Evolutionary conservation across 1,140 invertebrate genomes (phyloP).

Genomic region (Marisa cornuarietis): DNA sequence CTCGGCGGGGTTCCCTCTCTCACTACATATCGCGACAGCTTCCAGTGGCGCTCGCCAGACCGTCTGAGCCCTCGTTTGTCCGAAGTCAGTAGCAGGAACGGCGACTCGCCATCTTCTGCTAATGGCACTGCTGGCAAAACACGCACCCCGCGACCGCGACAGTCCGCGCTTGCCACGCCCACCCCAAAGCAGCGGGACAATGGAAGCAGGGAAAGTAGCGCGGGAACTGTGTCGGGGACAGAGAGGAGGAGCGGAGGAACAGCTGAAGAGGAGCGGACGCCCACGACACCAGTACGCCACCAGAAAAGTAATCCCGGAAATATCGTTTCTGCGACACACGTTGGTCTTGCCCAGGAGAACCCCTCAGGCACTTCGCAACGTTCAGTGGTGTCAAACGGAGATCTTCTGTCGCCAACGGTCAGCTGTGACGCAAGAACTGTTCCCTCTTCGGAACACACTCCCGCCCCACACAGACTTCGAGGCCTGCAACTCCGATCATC

Average conservation of each 20-base stretch:
- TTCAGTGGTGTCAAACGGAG: neutral
- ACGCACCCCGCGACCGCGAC: neutral
- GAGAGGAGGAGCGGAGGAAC: neutral
- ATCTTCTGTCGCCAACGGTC: neutral
- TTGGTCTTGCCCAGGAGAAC: neutral
- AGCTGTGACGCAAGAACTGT: too few relatives aligned
- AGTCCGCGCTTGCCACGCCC: neutral
- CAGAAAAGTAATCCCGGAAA: neutral
- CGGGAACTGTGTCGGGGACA: neutral
- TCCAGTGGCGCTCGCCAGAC: neutral
- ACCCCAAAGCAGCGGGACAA: neutral
- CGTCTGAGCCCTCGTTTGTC: neutral
- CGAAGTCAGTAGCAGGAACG: neutral
- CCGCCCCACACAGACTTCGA: neutral
- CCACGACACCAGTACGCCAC: neutral
- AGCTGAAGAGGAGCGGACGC: neutral
- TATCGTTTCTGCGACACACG: neutral
- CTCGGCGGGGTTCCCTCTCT: neutral
- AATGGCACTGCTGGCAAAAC: neutral
- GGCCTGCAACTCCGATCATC: conserved; percentile 6
- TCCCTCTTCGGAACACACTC: neutral
- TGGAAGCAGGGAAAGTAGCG: neutral
- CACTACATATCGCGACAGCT: conserved; percentile 10
- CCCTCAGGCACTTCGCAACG: neutral
- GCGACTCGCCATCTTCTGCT: neutral